Conservation (phyloP, 1,140 invertebrate species). For the Drosophila arizonae region DNA sequence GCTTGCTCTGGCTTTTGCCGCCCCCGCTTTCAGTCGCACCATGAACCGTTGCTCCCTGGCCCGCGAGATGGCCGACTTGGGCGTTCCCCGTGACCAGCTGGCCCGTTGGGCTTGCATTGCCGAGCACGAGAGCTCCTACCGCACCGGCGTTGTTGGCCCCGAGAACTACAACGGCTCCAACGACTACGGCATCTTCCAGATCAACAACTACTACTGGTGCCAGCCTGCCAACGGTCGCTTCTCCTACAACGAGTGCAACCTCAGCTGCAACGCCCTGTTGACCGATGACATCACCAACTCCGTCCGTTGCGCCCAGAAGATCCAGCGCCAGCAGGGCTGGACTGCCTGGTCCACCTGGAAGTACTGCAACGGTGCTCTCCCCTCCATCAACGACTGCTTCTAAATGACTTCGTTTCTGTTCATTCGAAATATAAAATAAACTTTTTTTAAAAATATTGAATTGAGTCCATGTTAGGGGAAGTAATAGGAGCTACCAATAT, state of each 20-base stretch:
- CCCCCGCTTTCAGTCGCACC: conserved; percentile 62
- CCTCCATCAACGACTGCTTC: conserved; percentile 68
- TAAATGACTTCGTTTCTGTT: conserved; percentile 23
- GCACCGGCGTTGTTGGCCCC: conserved; percentile 57
- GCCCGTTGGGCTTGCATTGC: conserved; percentile 63
- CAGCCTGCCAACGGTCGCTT: conserved; percentile 57
- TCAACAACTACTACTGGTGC: conserved; percentile 78
- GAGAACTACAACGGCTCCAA: conserved; percentile 67
- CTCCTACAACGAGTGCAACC: conserved; percentile 67
- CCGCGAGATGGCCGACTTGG: conserved; percentile 67
- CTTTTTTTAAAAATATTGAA: background rate
- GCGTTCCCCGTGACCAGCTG: conserved; percentile 65
- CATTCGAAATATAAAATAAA: background rate
- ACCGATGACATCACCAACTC: conserved; percentile 67
- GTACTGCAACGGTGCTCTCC: conserved; percentile 60
- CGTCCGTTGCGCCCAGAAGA: conserved; percentile 67
- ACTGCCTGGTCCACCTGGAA: conserved; percentile 72
- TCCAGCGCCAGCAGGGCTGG: conserved; percentile 69
- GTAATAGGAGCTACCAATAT: too few species aligned
- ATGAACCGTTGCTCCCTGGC: conserved; percentile 78
- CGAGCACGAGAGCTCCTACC: conserved; percentile 66
- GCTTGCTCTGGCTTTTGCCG: conserved; percentile 58
- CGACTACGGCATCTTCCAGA: conserved; percentile 79
- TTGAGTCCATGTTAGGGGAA: background rate
- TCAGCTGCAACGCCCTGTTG: conserved; percentile 64